Evolutionary conservation across 2,113 vertebrate genomes (phyloP).

Genomic region (Melanerpes formicivorus): DNA sequence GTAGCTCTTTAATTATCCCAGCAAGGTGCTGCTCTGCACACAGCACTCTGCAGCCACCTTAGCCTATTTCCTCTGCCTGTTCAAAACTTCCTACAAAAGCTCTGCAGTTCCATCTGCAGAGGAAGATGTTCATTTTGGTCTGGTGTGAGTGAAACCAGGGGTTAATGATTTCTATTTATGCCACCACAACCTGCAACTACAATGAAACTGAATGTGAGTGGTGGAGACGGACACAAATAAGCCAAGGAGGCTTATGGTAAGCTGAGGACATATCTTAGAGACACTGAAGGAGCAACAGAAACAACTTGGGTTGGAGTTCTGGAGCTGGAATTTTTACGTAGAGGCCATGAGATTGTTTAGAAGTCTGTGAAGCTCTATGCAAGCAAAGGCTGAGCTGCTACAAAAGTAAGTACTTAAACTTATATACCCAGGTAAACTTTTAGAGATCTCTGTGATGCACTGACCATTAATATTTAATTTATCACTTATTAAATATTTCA

Average conservation of each 20-base stretch:
- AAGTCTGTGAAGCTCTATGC: background rate
- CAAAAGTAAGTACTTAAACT: background rate
- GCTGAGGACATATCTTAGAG: background rate
- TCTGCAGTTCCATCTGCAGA: background rate
- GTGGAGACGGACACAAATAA: background rate
- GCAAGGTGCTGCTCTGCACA: background rate
- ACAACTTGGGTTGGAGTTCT: background rate
- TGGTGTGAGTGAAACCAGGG: background rate
- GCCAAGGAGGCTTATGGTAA: background rate
- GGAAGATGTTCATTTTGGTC: background rate
- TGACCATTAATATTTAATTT: constrained; percentile 58
- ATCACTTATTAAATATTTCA: constrained; percentile 56
- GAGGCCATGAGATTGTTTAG: background rate
- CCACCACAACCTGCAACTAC: background rate
- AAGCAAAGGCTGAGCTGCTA: background rate
- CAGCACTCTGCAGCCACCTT: background rate
- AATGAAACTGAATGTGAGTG: background rate
- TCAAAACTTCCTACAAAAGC: background rate
- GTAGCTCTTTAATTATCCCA: background rate
- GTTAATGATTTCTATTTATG: background rate
- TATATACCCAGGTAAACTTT: background rate
- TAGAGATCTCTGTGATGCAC: constrained; percentile 24
- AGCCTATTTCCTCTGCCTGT: background rate
- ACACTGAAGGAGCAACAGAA: background rate
- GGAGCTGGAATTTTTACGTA: background rate